phyloP scores from a whole-genome alignment of 2,888 invertebrate species.

The Campoletis raptor region DNA sequence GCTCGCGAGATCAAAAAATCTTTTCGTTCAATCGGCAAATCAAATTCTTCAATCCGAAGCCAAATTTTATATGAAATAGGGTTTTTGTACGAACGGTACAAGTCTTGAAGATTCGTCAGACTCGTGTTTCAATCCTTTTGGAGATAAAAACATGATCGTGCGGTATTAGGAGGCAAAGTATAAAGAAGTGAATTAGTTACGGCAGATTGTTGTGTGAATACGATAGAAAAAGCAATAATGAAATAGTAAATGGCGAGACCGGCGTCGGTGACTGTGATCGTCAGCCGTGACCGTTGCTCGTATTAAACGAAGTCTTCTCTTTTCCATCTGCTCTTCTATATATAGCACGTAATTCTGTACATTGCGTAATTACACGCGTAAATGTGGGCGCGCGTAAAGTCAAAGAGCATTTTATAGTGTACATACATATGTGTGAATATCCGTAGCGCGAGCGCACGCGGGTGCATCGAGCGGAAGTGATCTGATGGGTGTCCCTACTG shows the following conservation, averaged over 20 bases:
- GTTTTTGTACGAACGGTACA: too few species aligned
- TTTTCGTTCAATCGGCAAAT: not conserved
- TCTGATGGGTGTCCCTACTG: not conserved
- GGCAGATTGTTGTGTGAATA: conserved; percentile 49
- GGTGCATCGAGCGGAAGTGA: conserved; percentile 33
- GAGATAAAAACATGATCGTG: not conserved
- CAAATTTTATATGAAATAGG: not conserved
- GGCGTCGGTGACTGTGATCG: conserved; percentile 75
- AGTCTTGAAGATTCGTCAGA: not conserved
- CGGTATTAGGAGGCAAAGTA: not conserved
- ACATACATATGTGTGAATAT: not conserved
- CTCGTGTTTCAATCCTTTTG: not conserved
- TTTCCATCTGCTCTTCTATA: conserved; percentile 29
- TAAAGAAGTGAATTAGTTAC: conserved; percentile 55
- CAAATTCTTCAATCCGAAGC: too few species aligned
- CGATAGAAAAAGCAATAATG: conserved; percentile 12
- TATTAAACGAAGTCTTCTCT: conserved; percentile 50
- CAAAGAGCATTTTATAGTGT: conserved; percentile 46
- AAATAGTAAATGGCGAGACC: conserved; percentile 53
- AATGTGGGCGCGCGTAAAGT: conserved; percentile 59
- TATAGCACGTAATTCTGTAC: conserved; percentile 65
- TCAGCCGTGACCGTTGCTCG: conserved; percentile 74
- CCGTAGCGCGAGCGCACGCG: not conserved
- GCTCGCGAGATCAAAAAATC: not conserved
- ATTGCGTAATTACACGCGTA: conserved; percentile 74